Evolutionary conservation across 2,888 invertebrate species (phyloP), one percentile per base, ranked within the genome.

Genomic region (Xanthia togata): DNA sequence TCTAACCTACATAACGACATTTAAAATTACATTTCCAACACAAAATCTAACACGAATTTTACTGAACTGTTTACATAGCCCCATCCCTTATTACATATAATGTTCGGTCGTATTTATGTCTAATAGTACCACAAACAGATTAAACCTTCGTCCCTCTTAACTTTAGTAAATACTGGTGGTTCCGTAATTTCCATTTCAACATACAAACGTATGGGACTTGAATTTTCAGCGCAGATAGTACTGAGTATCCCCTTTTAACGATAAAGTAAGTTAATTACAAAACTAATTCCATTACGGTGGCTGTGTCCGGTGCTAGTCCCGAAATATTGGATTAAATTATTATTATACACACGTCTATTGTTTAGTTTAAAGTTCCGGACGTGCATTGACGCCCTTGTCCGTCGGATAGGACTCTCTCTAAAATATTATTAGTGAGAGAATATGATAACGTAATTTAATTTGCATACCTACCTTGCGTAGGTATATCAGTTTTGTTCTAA

Each of bases 261-360:
- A 93, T 92, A 92, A 93, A 93, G 91, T 92, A 92, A 93, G 90
- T 94, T 93, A 93, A 93, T 94, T 93, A 93, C 91, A 77, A 91
- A 94, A 94, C 94, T 93, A 94, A 93, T 94, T 93, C 92, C 91
- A 92, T 94, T 93, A 93, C 90, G 89, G 89, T 87, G 87, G 88
- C 87, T 88, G 87, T 88, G 89, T 85, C 87, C 87, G 87, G 81
- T 80, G 77, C 87, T 78, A 80, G 87, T 86, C 89, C 89, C 88
- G 78, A 90, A 88, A 88, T 89, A 91, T 91, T 85, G 84, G 89
- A 90, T 91, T 89, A 91, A 86, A 88, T 88, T 81, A 88, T 88
- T 87, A 87, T 82, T 82, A 82, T 84, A 87, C 76, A 87, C 79
- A 86, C 84, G 86, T 86, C 87, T 88, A 89, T 88, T 88, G 88